Percentiles rank a stretch among this genome's conserved stretches.
phyloP scores from a whole-genome alignment of 2,797 vertebrate species.

The Spondyliosoma cantharus region DNA sequence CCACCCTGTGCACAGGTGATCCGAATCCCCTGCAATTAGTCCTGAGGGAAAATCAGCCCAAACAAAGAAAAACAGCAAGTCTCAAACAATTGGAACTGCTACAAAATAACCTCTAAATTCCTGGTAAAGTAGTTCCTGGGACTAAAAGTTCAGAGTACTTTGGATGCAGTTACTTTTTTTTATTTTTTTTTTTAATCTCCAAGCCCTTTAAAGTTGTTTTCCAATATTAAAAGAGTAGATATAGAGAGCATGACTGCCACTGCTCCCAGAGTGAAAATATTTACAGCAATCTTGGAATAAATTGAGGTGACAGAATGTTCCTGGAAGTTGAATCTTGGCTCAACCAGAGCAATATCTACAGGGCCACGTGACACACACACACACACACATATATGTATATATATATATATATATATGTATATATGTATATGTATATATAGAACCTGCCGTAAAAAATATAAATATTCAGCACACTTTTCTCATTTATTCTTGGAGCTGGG shows the following conservation, averaged over 20 bases:
- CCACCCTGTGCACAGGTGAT: too few relatives aligned
- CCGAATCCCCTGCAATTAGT: too few relatives aligned
- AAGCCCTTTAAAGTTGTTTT: constrained; percentile 6
- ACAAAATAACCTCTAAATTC: too few relatives aligned
- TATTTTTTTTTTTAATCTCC: background rate
- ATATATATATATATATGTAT: constrained; percentile 3
- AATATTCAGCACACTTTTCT: constrained; percentile 6
- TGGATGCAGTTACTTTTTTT: too few relatives aligned
- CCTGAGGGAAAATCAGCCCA: too few relatives aligned
- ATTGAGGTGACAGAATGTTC: constrained; percentile 50
- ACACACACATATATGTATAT: too few relatives aligned
- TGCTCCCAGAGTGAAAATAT: constrained; percentile 25
- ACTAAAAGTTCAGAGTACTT: too few relatives aligned
- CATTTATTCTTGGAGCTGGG: background rate
- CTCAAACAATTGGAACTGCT: too few relatives aligned
- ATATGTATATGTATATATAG: constrained; percentile 8
- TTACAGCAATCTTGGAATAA: constrained; percentile 39
- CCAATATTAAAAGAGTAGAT: constrained; percentile 10
- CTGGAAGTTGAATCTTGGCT: constrained; percentile 37
- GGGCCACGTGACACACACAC: background rate
- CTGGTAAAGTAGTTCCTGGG: too few relatives aligned
- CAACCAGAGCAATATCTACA: constrained; percentile 10
- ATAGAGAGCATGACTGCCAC: constrained; percentile 19
- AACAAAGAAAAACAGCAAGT: too few relatives aligned
- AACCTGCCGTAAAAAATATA: constrained; percentile 12